Base-by-base conservation (phyloP, 2,888 invertebrate genomes). In the Leptodirus hochenwartii region DNA sequence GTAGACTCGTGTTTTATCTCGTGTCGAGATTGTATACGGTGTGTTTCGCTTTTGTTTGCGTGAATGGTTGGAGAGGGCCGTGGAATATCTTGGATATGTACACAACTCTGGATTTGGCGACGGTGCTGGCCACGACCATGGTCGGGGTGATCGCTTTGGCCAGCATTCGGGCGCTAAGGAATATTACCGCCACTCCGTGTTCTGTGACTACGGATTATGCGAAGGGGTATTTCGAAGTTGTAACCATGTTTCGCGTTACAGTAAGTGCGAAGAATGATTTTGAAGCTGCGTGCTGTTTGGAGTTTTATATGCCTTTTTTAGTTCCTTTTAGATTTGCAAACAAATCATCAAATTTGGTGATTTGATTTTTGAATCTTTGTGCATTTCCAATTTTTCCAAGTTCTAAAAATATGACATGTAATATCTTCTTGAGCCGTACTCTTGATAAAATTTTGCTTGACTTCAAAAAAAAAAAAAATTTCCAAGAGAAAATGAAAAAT, bases 41-140 rank as follows among this genome's bases (percentile, higher is more conserved):
- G 36, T 49, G 73, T 39, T 84, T 77, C 46, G 81, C 75, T 5
- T 66, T 78, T 42, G 72, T 77, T 37, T 84, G 84, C 51, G 82
- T 87, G 24, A 84, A 80, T 46, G 79, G 79, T 35, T 88, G 87
- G 87, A 64, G 85, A 5, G 87, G 87, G 2, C 69, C 76, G 25
- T 88, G 85, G 85, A 63, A 65, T 41, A 58, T 71, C 27, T 61
- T 84, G 43, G 82, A 84, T 47, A 59, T 70, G 48, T 69, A 75
- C 43, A 75, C 76, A 20, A 70, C 68, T 23, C 59, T 58, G 41
- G 65, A 61, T 47, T 60, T 54, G 30, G 59, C 56, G 34, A 64
- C 69, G 38, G 61, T 77, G 34, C 58, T 69, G 34, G 61, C 68
- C 6, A 71, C 74, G 0, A 72, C 74, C 6, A 54, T 65, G 20